These are phyloP conservation scores for Ceuthmochares aereus DNA, from an alignment of 2,113 vertebrate species.

Conservation along the genomic window DNA sequence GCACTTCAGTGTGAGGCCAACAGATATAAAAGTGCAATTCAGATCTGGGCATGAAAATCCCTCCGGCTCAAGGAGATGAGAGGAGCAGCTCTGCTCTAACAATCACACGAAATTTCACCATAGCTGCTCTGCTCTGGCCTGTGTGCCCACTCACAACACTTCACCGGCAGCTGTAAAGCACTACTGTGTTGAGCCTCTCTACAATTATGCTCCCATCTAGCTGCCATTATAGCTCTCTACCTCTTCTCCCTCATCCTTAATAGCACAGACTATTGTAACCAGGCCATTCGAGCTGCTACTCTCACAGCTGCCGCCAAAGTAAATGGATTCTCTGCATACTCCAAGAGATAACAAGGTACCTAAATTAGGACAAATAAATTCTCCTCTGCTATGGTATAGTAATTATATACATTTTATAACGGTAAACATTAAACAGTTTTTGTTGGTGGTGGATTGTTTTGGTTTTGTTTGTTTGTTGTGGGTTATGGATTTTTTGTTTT, in stretches of 20 bases:
- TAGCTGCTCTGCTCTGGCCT: neutral
- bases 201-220: neutral
- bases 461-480: too few relatives aligned
- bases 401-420: neutral
- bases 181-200: neutral
- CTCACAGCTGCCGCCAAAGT: neutral
- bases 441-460: neutral
- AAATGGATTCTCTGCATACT: neutral
- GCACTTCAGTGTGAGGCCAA: neutral
- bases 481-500: too few relatives aligned
- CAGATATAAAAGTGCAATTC: neutral
- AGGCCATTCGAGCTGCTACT: neutral
- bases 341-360: neutral
- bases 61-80: neutral
- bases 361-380: neutral
- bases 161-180: neutral
- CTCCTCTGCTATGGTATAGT: neutral
- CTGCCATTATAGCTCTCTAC: neutral
- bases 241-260: neutral
- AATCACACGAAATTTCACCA: neutral
- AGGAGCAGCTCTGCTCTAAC: neutral
- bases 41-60: neutral
- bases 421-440: neutral
- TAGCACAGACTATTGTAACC: neutral
- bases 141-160: rapidly evolving